A percentile compares a stretch with the other conserved stretches of the same genome.
phyloP scores from a whole-genome alignment of 2,113 vertebrate species.

The Semicossyphus pulcher region DNA sequence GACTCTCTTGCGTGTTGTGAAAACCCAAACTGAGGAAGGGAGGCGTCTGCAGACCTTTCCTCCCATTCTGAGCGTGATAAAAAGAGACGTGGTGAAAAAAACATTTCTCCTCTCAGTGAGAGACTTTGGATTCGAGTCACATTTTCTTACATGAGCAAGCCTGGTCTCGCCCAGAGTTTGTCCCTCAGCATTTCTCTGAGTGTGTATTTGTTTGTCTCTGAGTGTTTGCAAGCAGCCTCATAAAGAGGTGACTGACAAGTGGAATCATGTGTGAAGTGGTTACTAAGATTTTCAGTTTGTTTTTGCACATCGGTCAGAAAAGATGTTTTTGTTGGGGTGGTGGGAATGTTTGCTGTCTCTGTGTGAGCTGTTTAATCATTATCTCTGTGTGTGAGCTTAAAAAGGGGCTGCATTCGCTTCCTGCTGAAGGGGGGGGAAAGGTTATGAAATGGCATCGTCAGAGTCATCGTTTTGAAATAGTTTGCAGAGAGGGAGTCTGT shows the following conservation, averaged over 20 bases:
- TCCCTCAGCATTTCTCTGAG: neutral
- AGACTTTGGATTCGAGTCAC: neutral
- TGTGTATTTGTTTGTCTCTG: neutral
- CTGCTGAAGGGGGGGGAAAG: neutral
- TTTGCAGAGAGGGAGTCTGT: conserved; percentile 60
- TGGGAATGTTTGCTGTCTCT: neutral
- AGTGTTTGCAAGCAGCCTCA: conserved; percentile 19
- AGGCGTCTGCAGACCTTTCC: neutral
- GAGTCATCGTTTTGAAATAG: conserved; percentile 59
- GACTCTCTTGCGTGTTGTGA: neutral
- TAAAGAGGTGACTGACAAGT: neutral
- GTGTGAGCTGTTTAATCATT: neutral
- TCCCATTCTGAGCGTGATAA: neutral
- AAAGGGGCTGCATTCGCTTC: neutral
- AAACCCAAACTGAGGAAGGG: neutral
- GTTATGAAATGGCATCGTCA: conserved; percentile 59
- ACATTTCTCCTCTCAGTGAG: neutral
- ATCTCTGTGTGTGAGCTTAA: neutral
- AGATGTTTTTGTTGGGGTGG: neutral
- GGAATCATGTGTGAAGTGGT: neutral
- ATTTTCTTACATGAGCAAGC: conserved; percentile 1
- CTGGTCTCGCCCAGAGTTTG: conserved; percentile 19
- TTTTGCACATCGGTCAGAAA: conserved; percentile 18
- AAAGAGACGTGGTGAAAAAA: neutral
- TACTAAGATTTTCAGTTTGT: neutral